These are phyloP conservation scores for Palloptera scutellata DNA, from an alignment of 2,888 invertebrate genomes.

Conservation along the genomic window DNA sequence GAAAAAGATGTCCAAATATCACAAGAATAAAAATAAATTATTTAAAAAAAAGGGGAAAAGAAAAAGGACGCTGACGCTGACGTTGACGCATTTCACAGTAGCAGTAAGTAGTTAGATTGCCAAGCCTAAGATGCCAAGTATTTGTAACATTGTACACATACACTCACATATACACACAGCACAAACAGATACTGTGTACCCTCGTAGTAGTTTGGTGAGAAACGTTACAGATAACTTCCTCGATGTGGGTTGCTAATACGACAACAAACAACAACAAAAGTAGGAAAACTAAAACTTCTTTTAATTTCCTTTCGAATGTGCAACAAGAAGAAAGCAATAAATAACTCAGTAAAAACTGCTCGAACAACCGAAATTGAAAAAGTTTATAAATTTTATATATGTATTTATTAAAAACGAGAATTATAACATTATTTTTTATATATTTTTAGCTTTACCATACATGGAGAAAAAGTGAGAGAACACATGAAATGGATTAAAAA, in stretches of 20 bases:
- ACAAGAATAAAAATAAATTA: conserved; percentile 16
- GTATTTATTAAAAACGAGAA: too few species aligned
- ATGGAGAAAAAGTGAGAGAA: too few species aligned
- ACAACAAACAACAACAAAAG: background rate
- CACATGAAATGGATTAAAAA: too few species aligned
- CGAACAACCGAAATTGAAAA: conserved; percentile 22
- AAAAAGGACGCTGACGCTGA: conserved; percentile 21
- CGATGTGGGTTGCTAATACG: too few species aligned
- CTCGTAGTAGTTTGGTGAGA: too few species aligned
- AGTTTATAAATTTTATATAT: conserved; percentile 24
- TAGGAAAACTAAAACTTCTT: background rate
- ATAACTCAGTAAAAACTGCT: background rate
- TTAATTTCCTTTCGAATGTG: background rate
- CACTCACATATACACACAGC: background rate
- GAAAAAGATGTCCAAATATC: conserved; percentile 23
- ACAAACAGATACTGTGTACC: too few species aligned
- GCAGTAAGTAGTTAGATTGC: too few species aligned
- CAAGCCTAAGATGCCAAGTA: background rate
- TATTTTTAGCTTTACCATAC: too few species aligned
- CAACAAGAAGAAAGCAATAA: background rate
- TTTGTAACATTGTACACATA: conserved; percentile 25
- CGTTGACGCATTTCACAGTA: background rate
- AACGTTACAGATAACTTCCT: too few species aligned
- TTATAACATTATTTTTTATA: too few species aligned
- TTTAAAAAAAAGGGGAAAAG: conserved; percentile 24